Base-by-base conservation (phyloP, 2,113 vertebrate species). In the Cyanocitta stelleri region DNA sequence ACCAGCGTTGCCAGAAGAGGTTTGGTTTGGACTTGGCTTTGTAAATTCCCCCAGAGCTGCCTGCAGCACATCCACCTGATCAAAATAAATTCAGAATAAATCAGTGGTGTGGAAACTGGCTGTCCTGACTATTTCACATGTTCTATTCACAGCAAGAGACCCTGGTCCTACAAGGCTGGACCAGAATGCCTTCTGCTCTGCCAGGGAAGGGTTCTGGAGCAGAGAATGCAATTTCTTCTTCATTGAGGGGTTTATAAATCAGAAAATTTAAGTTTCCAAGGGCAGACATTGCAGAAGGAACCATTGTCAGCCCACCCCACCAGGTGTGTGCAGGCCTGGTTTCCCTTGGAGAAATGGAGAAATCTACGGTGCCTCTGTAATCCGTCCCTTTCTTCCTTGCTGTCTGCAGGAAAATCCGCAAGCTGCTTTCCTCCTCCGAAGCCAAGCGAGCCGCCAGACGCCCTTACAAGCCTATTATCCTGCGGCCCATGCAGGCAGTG, bases 391-490 rank as follows among this genome's bases (percentile, higher is more conserved):
- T 85, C 51, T 51, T 29, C 48, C 58, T 69, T 49, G 11, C 61
- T 79, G 33, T 81, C 61, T 89, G 64, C 97, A 98, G 98, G 97
- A 98, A 98, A 96, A 97, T 98, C 77, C 98, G 98, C 85, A 98
- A 98, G 97, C 97, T 98, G 93, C 98, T 98, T 88, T 98, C 98
- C 43, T 98, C 98, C 77, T 98, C 98, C 15, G 98, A 98, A 97
- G 98, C 98, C 95, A 98, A 98, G 97, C 98, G 97, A 49, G 98
- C 98, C 18, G 97, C 98, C 90, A 97, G 98, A 90, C 96, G 98
- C 97, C 97, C 97, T 35, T 98, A 98, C 92, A 98, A 97, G 83
- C 97, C 97, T 48, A 96, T 98, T n/a, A 97, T 98, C 97, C 97
- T 98, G 93, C 95, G 97, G 97, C 97, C 98, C 93, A 91, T 97